Conservation (phyloP, 2,888 invertebrate species). For the Melanostoma scalare region DNA sequence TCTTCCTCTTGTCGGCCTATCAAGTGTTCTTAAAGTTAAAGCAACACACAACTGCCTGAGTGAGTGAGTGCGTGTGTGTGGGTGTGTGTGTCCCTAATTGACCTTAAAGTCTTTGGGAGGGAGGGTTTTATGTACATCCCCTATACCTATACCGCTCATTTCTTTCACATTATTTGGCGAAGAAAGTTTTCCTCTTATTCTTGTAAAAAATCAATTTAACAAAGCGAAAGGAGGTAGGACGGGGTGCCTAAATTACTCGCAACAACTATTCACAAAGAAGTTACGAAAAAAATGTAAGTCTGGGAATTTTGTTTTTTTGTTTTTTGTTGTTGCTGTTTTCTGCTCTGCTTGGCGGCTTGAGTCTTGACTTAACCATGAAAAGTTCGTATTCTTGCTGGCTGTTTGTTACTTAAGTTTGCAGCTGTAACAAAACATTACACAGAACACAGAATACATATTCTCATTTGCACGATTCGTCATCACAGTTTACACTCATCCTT, state of each 20-base stretch:
- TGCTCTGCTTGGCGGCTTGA: constrained; percentile 50
- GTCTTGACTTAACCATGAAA: constrained; percentile 34
- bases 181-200: not conserved
- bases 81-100: constrained; percentile 47
- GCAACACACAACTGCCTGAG: too few species aligned
- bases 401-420: constrained; percentile 19
- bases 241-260: not conserved
- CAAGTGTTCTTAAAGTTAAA: too few species aligned
- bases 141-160: not conserved
- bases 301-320: constrained; percentile 26
- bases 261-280: not conserved
- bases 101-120: constrained; percentile 37
- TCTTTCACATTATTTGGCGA: constrained; percentile 10
- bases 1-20: constrained; percentile 1
- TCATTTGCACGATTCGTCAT: constrained; percentile 56
- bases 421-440: constrained; percentile 28
- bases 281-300: constrained; percentile 45
- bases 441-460: constrained; percentile 9
- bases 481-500: constrained; percentile 26
- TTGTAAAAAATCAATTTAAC: not conserved
- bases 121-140: not conserved
- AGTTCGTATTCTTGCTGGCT: constrained; percentile 28
- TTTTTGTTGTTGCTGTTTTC: not conserved
- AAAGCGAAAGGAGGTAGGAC: too few species aligned
- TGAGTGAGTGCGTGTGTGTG: too few species aligned